Conservation (phyloP, 92 coral and sea anemone genomes). For the Siderastrea radians region DNA sequence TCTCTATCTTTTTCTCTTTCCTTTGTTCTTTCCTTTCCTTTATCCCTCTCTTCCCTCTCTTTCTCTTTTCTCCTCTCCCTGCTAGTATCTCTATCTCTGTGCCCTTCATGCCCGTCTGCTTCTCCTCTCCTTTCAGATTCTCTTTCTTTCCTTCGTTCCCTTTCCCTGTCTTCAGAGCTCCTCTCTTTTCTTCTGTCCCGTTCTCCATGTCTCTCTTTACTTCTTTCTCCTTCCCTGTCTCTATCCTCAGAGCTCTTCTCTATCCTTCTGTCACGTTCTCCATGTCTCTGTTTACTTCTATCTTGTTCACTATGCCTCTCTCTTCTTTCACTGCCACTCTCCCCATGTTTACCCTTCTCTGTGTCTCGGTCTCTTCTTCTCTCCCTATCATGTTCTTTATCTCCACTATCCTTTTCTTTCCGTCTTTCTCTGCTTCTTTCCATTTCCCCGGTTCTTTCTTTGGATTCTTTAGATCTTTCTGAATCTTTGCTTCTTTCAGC, state of each 20-base stretch:
- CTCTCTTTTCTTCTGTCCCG: conserved; percentile 40
- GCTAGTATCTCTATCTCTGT: conserved; percentile 56
- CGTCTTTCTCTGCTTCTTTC: conserved; percentile 45
- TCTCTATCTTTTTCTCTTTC: conserved; percentile 51
- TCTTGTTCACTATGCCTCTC: conserved; percentile 36
- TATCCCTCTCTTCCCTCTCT: conserved; percentile 45
- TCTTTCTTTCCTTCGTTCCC: conserved; percentile 61
- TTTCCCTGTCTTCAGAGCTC: conserved; percentile 39
- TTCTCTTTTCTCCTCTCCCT: conserved; percentile 43
- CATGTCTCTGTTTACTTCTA: conserved; percentile 34
- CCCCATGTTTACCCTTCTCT: conserved; percentile 5
- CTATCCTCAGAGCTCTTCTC: conserved; percentile 17
- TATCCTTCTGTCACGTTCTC: conserved; percentile 46
- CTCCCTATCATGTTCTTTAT: conserved; percentile 52
- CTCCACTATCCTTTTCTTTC: conserved; percentile 31
- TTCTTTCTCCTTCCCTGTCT: conserved; percentile 29
- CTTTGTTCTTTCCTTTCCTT: conserved; percentile 34
- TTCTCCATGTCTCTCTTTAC: conserved; percentile 51
- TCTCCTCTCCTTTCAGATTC: conserved; percentile 23
- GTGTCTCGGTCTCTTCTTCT: conserved; percentile 41
- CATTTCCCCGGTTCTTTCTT: neutral
- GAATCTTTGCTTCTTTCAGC: conserved; percentile 22
- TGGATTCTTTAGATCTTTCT: conserved; percentile 33
- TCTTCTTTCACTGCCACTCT: conserved; percentile 27
- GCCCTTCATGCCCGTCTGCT: no score